Evolutionary conservation across 2,797 vertebrate genomes (phyloP).

Genomic region (Tamandua tetradactyla): DNA sequence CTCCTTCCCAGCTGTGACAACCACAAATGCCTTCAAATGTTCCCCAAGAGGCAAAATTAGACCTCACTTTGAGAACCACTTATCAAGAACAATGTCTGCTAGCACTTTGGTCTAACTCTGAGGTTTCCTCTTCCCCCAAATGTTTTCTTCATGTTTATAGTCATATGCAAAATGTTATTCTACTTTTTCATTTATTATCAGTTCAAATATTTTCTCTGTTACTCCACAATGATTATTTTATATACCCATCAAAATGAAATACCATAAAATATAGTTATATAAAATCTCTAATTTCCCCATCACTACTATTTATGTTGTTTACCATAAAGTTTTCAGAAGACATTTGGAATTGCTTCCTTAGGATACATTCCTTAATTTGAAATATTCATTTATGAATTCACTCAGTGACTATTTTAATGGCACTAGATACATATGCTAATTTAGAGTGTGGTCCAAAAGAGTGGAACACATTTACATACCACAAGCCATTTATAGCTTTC

Average conservation of each 20-base stretch:
- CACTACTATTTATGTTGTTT: conserved; percentile 5
- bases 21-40: not conserved
- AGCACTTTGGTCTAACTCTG: not conserved
- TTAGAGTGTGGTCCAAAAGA: not conserved
- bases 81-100: not conserved
- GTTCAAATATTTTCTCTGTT: not conserved
- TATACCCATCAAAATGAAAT: not conserved
- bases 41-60: not conserved
- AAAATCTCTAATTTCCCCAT: not conserved
- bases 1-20: not conserved
- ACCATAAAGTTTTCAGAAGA: not conserved
- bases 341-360: not conserved
- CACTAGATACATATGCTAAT: not conserved
- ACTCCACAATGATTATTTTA: not conserved
- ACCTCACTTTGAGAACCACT: not conserved
- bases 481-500: not conserved
- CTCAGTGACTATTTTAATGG: not conserved
- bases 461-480: not conserved
- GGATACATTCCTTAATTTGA: not conserved
- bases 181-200: conserved; percentile 22
- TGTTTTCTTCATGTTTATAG: not conserved
- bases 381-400: not conserved
- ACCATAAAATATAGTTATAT: not conserved
- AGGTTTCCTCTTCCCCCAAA: not conserved
- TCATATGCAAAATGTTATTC: not conserved